phyloP scores from a whole-genome alignment of 2,113 vertebrate genomes.

The Rhabdornis inornatus region DNA sequence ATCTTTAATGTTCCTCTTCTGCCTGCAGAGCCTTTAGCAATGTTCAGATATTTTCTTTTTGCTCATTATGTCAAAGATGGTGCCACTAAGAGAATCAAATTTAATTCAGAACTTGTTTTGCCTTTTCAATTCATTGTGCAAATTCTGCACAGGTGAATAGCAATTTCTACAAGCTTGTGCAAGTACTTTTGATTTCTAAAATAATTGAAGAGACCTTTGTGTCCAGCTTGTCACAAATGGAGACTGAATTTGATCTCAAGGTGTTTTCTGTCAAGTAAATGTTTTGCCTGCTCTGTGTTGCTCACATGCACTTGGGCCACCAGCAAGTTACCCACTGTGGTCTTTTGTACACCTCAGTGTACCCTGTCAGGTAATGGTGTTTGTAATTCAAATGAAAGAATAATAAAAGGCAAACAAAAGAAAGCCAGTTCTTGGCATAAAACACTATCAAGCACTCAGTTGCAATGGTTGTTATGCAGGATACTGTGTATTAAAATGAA shows the following conservation, averaged over 20 bases:
- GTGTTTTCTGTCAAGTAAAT: constrained; percentile 37
- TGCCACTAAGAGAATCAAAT: background rate
- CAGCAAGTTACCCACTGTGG: background rate
- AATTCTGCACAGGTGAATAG: background rate
- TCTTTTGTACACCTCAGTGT: constrained; percentile 7
- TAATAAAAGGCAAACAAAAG: background rate
- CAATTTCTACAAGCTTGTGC: background rate
- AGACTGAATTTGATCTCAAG: constrained; percentile 11
- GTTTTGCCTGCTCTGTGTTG: background rate
- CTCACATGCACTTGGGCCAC: background rate
- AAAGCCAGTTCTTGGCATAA: background rate
- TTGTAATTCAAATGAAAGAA: constrained; percentile 18
- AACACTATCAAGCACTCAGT: background rate
- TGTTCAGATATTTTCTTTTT: background rate
- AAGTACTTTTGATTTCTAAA: background rate
- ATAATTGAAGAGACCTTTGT: constrained; percentile 11
- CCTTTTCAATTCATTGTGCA: background rate
- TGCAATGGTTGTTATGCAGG: background rate
- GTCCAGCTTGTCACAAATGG: background rate
- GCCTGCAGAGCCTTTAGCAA: background rate
- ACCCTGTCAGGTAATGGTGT: background rate
- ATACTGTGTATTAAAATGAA: background rate
- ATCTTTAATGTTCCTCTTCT: background rate
- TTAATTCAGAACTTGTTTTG: background rate
- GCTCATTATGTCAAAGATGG: background rate